phyloP scores from a whole-genome alignment of 2,797 vertebrate species.

The Arctocebus calabarensis region DNA sequence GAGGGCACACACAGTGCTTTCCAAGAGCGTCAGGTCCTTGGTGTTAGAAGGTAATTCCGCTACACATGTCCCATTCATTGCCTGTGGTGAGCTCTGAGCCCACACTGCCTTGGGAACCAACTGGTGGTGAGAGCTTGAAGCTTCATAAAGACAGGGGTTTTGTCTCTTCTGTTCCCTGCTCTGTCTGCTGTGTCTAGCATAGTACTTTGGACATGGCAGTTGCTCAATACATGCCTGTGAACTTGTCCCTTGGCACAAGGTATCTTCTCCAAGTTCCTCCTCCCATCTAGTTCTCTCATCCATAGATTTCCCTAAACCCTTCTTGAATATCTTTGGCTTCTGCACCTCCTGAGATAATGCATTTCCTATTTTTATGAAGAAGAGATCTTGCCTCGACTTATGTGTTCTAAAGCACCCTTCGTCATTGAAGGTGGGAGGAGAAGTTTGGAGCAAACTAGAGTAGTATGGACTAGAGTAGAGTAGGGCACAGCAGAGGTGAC shows the following conservation, averaged over 20 bases:
- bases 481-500: background rate
- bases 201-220: background rate
- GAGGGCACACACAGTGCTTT: background rate
- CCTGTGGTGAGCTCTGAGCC: background rate
- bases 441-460: background rate
- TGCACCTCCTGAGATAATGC: background rate
- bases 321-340: background rate
- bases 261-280: background rate
- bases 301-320: background rate
- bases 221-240: background rate
- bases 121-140: background rate
- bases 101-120: background rate
- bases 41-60: background rate
- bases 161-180: background rate
- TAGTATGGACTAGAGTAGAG: background rate
- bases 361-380: background rate
- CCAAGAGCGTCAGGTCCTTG: background rate
- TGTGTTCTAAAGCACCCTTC: background rate
- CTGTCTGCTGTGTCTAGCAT: background rate
- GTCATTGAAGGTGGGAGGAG: background rate
- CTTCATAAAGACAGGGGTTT: background rate
- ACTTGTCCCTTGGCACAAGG: background rate
- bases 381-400: background rate
- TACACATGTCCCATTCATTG: fast-evolving
- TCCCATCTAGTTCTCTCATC: background rate